Conservation (phyloP, 2,113 vertebrate genomes). For the Marmota monax region DNA sequence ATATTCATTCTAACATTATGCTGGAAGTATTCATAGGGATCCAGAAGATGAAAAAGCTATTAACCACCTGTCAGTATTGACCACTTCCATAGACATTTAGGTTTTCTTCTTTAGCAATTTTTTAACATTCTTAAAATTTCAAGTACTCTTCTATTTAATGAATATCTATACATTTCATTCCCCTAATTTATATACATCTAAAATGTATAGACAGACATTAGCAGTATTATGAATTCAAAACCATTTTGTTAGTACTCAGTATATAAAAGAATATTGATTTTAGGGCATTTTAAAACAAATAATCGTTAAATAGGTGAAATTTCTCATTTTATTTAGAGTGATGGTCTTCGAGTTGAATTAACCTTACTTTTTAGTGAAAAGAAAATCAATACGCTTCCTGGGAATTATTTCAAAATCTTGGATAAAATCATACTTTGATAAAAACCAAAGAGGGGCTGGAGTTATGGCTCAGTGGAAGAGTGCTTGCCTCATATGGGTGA, state of each 20-base stretch:
- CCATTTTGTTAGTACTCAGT: not conserved
- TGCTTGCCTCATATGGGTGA: no score
- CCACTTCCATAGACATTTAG: not conserved
- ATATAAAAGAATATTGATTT: conserved; percentile 45
- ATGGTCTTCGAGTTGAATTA: not conserved
- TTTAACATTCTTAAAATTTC: conserved; percentile 47
- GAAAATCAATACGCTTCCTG: conserved; percentile 3
- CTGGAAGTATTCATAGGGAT: not conserved
- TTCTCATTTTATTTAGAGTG: not conserved
- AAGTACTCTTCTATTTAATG: conserved; percentile 36
- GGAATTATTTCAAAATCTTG: conserved; percentile 43
- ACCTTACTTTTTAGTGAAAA: conserved; percentile 29
- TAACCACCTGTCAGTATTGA: not conserved
- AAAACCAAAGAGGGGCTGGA: not conserved
- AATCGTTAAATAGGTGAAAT: not conserved
- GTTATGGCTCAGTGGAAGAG: no score
- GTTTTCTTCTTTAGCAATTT: conserved; percentile 17
- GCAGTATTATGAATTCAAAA: not conserved
- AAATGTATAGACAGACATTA: not conserved
- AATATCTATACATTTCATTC: not conserved
- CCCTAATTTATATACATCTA: no score
- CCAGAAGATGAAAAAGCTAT: not conserved
- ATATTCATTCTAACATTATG: conserved; percentile 23
- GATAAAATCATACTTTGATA: not conserved
- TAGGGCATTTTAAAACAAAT: not conserved